A percentile compares a stretch with the other conserved stretches of the same genome.
Evolutionary conservation across 2,113 vertebrate genomes (phyloP).

Genomic region (Eurypyga helias): DNA sequence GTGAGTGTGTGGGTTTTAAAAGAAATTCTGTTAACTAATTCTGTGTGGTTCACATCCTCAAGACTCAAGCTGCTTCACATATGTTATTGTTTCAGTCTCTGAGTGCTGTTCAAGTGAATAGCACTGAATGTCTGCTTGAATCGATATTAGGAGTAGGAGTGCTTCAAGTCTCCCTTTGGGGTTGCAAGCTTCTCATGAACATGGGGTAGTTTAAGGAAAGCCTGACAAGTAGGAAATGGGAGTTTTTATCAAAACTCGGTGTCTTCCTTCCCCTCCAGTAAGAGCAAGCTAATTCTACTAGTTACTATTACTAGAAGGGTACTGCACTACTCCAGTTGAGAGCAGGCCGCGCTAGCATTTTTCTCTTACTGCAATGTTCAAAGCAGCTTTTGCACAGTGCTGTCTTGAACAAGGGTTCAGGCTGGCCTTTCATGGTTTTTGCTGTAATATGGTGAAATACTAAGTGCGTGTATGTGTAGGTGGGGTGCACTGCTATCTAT

Average conservation of each 20-base stretch:
- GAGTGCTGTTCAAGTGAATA: not conserved
- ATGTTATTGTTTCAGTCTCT: conserved; percentile 48
- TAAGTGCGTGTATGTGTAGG: not conserved
- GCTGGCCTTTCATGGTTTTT: not conserved
- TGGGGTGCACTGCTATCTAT: not conserved
- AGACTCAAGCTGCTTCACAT: conserved; percentile 53
- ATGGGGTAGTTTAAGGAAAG: not conserved
- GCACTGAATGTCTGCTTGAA: not conserved
- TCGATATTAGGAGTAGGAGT: not conserved
- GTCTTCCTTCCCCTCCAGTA: not conserved
- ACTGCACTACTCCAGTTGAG: not conserved
- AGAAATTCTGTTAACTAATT: conserved; percentile 37
- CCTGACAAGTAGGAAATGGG: not conserved
- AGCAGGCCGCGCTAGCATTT: not conserved
- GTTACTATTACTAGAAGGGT: not conserved
- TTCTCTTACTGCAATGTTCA: not conserved
- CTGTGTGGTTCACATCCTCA: conserved; percentile 27
- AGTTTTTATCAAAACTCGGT: not conserved
- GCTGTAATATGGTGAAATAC: not conserved
- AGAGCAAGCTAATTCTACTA: not conserved
- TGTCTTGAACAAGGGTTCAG: not conserved
- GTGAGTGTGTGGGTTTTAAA: conserved; percentile 30
- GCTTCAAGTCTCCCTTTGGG: not conserved
- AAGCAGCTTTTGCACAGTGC: not conserved
- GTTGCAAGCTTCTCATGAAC: not conserved